Percentiles rank a stretch among this genome's conserved stretches.
phyloP scores from a whole-genome alignment of 2,888 invertebrate species.

The Iphiclides podalirius region DNA sequence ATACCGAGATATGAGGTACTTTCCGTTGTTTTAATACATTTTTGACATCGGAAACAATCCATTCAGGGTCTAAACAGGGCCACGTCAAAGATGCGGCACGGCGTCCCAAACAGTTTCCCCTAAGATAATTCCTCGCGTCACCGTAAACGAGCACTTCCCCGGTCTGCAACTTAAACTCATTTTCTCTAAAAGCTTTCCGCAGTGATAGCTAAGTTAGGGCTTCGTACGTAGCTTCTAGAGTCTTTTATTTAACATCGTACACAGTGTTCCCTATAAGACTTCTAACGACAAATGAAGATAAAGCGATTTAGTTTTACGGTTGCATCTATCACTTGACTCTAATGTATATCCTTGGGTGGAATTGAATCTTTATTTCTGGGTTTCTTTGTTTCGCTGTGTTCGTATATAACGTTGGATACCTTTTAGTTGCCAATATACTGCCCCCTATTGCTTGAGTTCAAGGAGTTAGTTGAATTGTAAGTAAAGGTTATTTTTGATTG shows the following conservation, averaged over 20 bases:
- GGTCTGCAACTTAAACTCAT: constrained; percentile 42
- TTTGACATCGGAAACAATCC: no score
- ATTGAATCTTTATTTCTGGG: constrained; percentile 14
- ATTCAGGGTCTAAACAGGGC: no score
- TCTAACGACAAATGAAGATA: constrained; percentile 22
- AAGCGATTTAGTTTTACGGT: constrained; percentile 14
- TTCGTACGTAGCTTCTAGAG: constrained; percentile 24
- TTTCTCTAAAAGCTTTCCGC: constrained; percentile 40
- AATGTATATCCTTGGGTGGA: constrained; percentile 6
- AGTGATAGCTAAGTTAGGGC: constrained; percentile 43
- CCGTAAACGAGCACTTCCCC: constrained; percentile 36
- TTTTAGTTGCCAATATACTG: no score
- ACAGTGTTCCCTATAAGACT: constrained; percentile 7
- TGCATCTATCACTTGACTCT: constrained; percentile 15
- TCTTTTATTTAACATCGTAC: constrained; percentile 23
- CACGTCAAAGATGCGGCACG: no score
- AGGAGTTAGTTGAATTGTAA: no score
- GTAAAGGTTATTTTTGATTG: no score
- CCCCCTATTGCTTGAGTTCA: no score
- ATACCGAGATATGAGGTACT: no score
- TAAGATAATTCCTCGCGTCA: constrained; percentile 33
- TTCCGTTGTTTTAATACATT: no score
- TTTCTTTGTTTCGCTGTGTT: no score
- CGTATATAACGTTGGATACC: no score
- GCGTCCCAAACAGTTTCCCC: no score